These are phyloP conservation scores for Cryptotis parvus DNA, from an alignment of 2,113 vertebrate species.

Conservation along the genomic window DNA sequence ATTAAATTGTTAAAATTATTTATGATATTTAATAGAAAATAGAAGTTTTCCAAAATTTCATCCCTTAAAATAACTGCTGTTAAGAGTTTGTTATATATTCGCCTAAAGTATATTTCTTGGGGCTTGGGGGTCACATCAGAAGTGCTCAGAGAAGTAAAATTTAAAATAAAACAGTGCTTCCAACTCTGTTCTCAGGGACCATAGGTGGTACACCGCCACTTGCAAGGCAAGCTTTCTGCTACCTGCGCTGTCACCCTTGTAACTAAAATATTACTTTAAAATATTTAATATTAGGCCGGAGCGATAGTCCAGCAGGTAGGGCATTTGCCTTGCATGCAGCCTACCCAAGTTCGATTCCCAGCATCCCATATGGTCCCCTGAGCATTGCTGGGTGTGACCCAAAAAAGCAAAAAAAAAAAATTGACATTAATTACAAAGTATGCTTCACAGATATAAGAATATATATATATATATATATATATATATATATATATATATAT, in stretches of 20 bases:
- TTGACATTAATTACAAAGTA: slow-evolving; percentile 25
- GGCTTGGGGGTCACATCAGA: no score
- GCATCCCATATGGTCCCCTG: no score
- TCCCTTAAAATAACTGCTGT: neutral
- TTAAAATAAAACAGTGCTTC: neutral
- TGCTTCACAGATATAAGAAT: slow-evolving; percentile 13
- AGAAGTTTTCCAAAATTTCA: slow-evolving; percentile 26
- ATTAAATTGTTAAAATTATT: slow-evolving; percentile 39
- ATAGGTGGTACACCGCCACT: neutral
- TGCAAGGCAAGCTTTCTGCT: neutral
- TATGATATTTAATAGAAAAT: neutral
- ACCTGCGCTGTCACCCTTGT: neutral
- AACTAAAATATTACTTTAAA: slow-evolving; percentile 38
- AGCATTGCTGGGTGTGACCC: no score
- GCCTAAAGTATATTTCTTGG: neutral
- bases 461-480: no score
- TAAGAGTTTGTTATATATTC: slow-evolving; percentile 39
- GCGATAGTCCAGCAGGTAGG: no score
- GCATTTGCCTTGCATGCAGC: no score
- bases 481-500: no score
- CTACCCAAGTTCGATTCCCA: no score
- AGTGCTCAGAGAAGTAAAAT: no score
- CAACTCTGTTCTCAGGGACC: neutral
- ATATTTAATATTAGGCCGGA: no score
- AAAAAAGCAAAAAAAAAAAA: no score